Percentiles rank a stretch among this genome's conserved stretches.
Evolutionary conservation across 2,797 vertebrate species (phyloP).

Genomic region (Tadarida brasiliensis): DNA sequence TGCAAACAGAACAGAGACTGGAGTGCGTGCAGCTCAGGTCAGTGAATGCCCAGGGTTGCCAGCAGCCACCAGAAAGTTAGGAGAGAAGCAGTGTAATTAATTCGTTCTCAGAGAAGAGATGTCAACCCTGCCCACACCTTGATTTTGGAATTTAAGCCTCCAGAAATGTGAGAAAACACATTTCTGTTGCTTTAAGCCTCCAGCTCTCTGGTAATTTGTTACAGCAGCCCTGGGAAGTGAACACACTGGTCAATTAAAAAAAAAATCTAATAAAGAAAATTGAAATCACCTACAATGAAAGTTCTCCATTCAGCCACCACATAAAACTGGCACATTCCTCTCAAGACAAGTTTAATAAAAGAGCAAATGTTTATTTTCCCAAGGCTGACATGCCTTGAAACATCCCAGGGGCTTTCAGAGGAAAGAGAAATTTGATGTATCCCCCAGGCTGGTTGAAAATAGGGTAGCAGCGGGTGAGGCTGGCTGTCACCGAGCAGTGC

Average conservation of each 20-base stretch:
- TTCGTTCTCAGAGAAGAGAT: neutral
- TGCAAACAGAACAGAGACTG: neutral
- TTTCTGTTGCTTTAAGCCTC: neutral
- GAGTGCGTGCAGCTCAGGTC: neutral
- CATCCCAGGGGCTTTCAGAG: conserved; percentile 78
- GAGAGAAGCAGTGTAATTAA: neutral
- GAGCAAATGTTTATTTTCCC: conserved; percentile 84
- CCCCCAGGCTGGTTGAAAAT: conserved; percentile 73
- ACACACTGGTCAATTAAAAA: conserved; percentile 14
- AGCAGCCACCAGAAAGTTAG: neutral
- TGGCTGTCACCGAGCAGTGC: neutral
- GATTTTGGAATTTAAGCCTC: neutral
- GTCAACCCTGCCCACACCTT: neutral
- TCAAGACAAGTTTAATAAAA: conserved; percentile 84
- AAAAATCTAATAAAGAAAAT: neutral
- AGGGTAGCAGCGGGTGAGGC: conserved; percentile 25
- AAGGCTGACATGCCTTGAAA: conserved; percentile 79
- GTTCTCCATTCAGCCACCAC: conserved; percentile 39
- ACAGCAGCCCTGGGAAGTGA: neutral
- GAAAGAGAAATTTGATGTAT: conserved; percentile 80
- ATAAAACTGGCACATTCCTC: conserved; percentile 79
- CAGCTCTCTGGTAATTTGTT: neutral
- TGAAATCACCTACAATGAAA: conserved; percentile 73
- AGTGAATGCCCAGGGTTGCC: neutral
- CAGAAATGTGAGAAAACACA: neutral